Percentiles rank a stretch among this genome's conserved stretches.
phyloP scores from a whole-genome alignment of 1,140 invertebrate species.

The Zaprionus gabonicus region DNA sequence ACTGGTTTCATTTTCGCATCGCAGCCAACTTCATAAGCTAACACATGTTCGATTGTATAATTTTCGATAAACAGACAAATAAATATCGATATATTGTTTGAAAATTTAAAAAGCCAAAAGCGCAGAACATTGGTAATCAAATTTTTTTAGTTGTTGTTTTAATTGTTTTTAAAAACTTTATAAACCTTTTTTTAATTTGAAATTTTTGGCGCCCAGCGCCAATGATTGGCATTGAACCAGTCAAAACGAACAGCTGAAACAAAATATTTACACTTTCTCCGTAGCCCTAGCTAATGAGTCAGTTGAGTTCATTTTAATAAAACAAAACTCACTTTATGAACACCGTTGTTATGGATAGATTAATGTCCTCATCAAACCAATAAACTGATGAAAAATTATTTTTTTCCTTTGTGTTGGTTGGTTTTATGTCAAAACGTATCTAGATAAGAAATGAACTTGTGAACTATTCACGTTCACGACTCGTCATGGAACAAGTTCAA shows the following conservation, averaged over 20 bases:
- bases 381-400: neutral
- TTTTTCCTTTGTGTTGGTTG: neutral
- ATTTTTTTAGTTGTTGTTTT: neutral
- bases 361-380: neutral
- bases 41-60: neutral
- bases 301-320: neutral
- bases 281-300: neutral
- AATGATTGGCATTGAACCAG: neutral
- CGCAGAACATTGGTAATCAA: neutral
- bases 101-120: neutral
- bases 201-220: neutral
- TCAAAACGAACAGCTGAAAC: neutral
- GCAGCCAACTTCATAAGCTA: slow-evolving; percentile 1
- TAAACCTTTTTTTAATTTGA: neutral
- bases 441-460: neutral
- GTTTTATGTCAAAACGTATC: neutral
- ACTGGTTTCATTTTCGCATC: neutral
- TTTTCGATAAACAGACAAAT: neutral
- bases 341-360: neutral
- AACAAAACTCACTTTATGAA: neutral
- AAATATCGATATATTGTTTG: neutral
- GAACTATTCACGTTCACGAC: neutral
- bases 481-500: neutral
- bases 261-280: neutral
- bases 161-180: neutral